A percentile compares a stretch with the other conserved stretches of the same genome.
phyloP scores from a whole-genome alignment of 2,113 vertebrate genomes.

The Benitochromis conjunctus region DNA sequence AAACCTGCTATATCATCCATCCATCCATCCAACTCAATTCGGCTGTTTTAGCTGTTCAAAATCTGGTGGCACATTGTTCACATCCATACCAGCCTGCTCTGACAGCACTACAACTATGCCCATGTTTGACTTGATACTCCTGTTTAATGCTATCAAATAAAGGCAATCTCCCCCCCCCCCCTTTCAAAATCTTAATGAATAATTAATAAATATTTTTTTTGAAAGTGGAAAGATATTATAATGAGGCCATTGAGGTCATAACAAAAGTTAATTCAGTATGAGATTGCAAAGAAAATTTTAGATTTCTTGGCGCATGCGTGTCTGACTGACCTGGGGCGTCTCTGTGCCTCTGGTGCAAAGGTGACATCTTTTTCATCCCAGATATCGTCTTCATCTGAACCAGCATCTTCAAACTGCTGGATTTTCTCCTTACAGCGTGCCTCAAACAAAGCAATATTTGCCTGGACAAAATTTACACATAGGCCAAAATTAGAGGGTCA shows the following conservation, averaged over 20 bases:
- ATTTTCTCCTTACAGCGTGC: conserved; percentile 97
- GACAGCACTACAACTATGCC: neutral
- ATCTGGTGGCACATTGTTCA: neutral
- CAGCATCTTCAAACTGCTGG: conserved; percentile 96
- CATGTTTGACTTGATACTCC: neutral
- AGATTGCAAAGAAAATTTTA: neutral
- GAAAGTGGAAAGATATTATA: neutral
- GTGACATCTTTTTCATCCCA: conserved; percentile 97
- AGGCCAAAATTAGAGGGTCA: neutral
- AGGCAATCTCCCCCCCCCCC: neutral
- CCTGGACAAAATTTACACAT: conserved; percentile 70
- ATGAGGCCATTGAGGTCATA: neutral
- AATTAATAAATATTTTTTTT: neutral
- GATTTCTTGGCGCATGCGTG: neutral
- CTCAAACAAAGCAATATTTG: conserved; percentile 97
- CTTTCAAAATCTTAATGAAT: neutral
- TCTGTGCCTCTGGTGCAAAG: conserved; percentile 88
- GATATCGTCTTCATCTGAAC: conserved; percentile 98
- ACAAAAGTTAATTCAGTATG: neutral
- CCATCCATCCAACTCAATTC: no score
- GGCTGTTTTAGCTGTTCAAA: neutral
- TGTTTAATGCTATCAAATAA: neutral
- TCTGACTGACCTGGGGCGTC: conserved; percentile 82
- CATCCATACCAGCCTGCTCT: neutral
- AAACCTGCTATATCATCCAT: neutral